Base-by-base conservation (phyloP, 1,140 invertebrate genomes). In the Panagrolaimus sp. region DNA sequence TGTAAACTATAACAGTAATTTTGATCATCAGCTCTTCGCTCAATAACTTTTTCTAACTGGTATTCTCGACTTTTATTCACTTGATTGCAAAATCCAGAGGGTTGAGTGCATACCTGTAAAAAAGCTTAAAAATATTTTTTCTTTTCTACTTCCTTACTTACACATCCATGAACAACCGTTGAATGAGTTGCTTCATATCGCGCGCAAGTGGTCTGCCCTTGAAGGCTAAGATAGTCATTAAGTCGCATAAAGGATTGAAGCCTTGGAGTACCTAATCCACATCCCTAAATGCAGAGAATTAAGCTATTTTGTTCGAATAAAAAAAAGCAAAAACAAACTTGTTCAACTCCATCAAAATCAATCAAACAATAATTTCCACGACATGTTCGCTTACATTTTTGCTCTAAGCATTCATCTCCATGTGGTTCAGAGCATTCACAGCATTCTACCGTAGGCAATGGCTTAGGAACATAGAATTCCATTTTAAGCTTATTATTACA, bases 1-100 rank as follows among this genome's bases (percentile, higher is more conserved):
- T 72, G 73, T 31, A 82, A 45, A 44, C 79, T 82, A 61, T 82
- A 82, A 45, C 80, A 82, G 64, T 83, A 82, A 61, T 82, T 82
- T 25, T 74, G 68, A 23, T 78, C 69, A 25, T 80, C 81, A 9
- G 44, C 20, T 61, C 71, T 53, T 31, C 80, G 68, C n/a, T 71
- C 65, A 11, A 83, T 71, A n/a, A 82, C 81, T 38, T 74, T 73
- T 65, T 82, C 70, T 25, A 82, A 51, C 64, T 82, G 78, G 63
- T 77, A 80, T 48, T 72, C 65, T 23, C 72, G 65, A 25, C 79
- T 77, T 44, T 71, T 66, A 44, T 83, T 81, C 8, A 80, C 66
- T 57, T 74, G 72, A 66, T 82, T 82, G 62, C 80, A 82, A 13
- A 51, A 38, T 43, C 80, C 80, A 65, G 77, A 72, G n/a, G 80